A percentile compares a stretch with the other conserved stretches of the same genome.
Conservation (phyloP, 2,797 vertebrate genomes). For the Mormyrops attenuatus region DNA sequence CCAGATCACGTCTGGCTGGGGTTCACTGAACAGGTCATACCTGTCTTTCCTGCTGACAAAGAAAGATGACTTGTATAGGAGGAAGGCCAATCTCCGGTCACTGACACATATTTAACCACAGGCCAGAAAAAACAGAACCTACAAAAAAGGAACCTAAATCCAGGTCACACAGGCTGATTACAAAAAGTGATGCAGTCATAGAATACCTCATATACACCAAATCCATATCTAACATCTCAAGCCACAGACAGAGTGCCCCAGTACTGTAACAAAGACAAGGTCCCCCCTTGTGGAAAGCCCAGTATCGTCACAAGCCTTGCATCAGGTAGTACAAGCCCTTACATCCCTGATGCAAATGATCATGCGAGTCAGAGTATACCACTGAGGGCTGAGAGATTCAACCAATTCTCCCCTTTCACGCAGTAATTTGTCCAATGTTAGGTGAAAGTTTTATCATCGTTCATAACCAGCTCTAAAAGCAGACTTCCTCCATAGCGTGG, state of each 20-base stretch:
- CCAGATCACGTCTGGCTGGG: background rate
- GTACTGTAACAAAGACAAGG: background rate
- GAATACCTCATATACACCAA: background rate
- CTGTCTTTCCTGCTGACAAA: background rate
- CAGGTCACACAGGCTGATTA: background rate
- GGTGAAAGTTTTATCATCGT: background rate
- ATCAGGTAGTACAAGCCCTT: background rate
- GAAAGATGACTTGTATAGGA: background rate
- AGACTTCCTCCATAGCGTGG: background rate
- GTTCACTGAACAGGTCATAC: background rate
- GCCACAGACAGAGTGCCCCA: background rate
- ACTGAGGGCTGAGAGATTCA: background rate
- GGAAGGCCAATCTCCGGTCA: background rate
- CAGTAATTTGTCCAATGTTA: background rate
- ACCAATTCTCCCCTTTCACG: background rate
- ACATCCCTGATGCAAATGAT: background rate
- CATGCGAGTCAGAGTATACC: background rate
- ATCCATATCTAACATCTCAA: background rate
- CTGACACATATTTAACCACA: background rate
- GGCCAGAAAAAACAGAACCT: background rate
- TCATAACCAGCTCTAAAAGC: background rate
- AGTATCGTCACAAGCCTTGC: background rate
- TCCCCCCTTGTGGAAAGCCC: background rate
- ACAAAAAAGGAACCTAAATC: background rate
- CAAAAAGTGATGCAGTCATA: background rate